Evolutionary conservation across 2,113 vertebrate species (phyloP).

Genomic region (Nothocercus nigrocapillus): DNA sequence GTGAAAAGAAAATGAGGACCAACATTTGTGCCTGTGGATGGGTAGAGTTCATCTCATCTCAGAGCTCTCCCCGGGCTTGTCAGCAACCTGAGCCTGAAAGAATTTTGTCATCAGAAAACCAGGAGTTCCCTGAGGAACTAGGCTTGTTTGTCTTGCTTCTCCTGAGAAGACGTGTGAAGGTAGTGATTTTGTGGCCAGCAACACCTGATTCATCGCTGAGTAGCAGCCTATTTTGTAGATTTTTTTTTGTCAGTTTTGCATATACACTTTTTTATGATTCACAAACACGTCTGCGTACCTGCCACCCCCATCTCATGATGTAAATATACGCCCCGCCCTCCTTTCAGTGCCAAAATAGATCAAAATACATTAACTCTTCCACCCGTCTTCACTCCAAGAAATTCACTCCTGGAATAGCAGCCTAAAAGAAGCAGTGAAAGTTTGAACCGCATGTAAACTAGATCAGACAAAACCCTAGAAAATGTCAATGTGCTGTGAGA

Average conservation of each 20-base stretch:
- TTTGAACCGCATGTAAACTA: neutral
- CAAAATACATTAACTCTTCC: neutral
- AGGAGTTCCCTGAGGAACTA: neutral
- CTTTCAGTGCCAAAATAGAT: neutral
- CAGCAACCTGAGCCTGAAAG: neutral
- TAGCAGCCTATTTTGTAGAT: neutral
- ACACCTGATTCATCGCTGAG: neutral
- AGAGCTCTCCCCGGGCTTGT: neutral
- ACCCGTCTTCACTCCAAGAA: neutral
- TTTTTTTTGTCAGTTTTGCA: neutral
- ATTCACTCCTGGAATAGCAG: neutral
- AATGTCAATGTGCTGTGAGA: neutral
- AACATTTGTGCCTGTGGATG: neutral
- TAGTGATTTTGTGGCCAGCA: neutral
- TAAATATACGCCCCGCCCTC: neutral
- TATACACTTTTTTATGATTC: neutral
- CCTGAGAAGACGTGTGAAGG: neutral
- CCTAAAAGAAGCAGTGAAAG: neutral
- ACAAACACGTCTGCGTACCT: no score
- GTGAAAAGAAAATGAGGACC: neutral
- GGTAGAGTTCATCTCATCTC: neutral
- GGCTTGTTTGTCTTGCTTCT: neutral
- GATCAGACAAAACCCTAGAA: conserved; percentile 4
- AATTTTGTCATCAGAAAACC: neutral
- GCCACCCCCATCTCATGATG: neutral